Percentiles rank a stretch among this genome's conserved stretches.
These are phyloP conservation scores for Drosophila virilis DNA, from an alignment of 1,140 invertebrate genomes.

Conservation along the genomic window DNA sequence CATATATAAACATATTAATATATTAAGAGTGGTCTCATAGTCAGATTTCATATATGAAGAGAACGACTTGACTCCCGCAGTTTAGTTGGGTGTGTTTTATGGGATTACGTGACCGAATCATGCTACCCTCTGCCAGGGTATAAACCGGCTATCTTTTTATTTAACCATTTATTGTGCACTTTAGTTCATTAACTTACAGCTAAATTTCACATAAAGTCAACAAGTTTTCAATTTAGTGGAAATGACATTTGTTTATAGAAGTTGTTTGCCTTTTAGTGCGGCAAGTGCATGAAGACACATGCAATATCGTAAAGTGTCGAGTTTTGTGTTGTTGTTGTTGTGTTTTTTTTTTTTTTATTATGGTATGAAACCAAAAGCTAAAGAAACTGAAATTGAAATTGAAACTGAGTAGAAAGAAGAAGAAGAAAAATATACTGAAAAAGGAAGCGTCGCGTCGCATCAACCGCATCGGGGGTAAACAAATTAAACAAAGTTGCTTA, in stretches of 20 bases:
- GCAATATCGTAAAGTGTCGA: conserved; percentile 6
- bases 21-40: too few species aligned
- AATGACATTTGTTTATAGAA: conserved; percentile 15
- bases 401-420: conserved; percentile 5
- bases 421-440: background rate
- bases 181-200: conserved; percentile 2
- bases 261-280: conserved; percentile 1
- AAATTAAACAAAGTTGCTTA: conserved; percentile 51
- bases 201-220: conserved; percentile 16
- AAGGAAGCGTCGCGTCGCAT: conserved; percentile 23
- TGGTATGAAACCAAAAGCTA: conserved; percentile 19
- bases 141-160: background rate
- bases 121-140: background rate
- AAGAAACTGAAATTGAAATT: conserved; percentile 22
- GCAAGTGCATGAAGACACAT: conserved; percentile 16
- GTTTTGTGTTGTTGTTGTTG: conserved; percentile 4
- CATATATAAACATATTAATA: too few species aligned
- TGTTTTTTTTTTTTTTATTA: conserved; percentile 21
- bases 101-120: conserved; percentile 1
- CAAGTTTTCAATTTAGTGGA: conserved; percentile 23
- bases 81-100: background rate
- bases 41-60: background rate
- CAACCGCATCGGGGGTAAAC: conserved; percentile 42
- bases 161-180: background rate
- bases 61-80: background rate